phyloP scores from a whole-genome alignment of 2,888 invertebrate species.

The Sesia bembeciformis region DNA sequence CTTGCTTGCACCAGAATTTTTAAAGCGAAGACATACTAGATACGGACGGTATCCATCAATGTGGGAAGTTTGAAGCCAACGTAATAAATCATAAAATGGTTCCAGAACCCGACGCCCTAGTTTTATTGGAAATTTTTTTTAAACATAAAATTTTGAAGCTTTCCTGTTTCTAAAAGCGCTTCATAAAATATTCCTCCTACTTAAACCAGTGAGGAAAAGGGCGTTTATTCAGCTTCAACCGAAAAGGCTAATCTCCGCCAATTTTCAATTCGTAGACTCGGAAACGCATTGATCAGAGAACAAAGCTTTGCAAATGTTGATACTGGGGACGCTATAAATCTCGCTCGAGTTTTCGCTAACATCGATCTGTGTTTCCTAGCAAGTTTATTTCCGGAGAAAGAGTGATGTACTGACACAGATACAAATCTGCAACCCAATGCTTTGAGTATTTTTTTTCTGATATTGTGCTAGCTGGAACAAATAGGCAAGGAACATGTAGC shows the following conservation, averaged over 20 bases:
- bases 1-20: slow-evolving; percentile 16
- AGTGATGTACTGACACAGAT: slow-evolving; percentile 25
- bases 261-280: not conserved
- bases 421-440: slow-evolving; percentile 22
- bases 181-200: not conserved
- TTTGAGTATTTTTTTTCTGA: slow-evolving; percentile 6
- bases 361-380: slow-evolving; percentile 27
- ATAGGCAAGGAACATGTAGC: not conserved
- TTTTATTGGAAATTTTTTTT: slow-evolving; percentile 2
- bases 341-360: slow-evolving; percentile 26
- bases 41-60: slow-evolving; percentile 13
- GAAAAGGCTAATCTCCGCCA: not conserved
- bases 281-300: slow-evolving; percentile 17
- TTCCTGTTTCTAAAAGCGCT: slow-evolving; percentile 10
- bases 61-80: slow-evolving; percentile 15
- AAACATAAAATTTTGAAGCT: slow-evolving; percentile 8
- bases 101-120: slow-evolving; percentile 1
- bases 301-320: slow-evolving; percentile 21
- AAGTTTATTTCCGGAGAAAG: slow-evolving; percentile 30
- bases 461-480: not conserved
- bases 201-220: not conserved
- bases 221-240: not conserved
- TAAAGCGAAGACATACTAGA: slow-evolving; percentile 13
- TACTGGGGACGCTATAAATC: slow-evolving; percentile 26
- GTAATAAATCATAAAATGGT: slow-evolving; percentile 20